phyloP scores from a whole-genome alignment of 2,797 vertebrate species.

The Eospalax fontanierii region DNA sequence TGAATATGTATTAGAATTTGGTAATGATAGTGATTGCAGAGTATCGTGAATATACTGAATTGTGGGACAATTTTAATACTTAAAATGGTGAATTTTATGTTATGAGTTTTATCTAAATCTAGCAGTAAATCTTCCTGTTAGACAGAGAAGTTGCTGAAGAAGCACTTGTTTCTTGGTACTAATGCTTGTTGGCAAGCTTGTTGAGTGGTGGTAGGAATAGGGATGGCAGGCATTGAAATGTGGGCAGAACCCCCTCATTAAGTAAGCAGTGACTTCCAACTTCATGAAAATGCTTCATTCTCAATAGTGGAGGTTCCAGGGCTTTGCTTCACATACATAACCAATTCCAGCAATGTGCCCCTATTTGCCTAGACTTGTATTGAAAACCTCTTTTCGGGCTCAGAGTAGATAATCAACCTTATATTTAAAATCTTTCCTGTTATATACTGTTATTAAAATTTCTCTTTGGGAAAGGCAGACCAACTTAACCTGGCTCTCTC shows the following conservation, averaged over 20 bases:
- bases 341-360: neutral
- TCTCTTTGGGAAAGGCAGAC: no score
- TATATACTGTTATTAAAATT: neutral
- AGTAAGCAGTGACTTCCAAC: conserved; percentile 26
- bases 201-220: neutral
- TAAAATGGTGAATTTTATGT: conserved; percentile 23
- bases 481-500: no score
- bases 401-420: neutral
- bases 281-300: neutral
- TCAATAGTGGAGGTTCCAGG: neutral
- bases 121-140: conserved; percentile 8
- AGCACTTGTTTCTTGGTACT: neutral
- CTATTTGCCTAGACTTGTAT: neutral
- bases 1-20: conserved; percentile 6
- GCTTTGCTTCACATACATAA: neutral
- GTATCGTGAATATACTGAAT: neutral
- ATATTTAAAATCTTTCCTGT: neutral
- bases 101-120: neutral
- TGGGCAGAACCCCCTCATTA: neutral
- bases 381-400: conserved; percentile 18
- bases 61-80: no score
- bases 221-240: neutral
- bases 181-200: neutral
- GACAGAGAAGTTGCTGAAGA: neutral
- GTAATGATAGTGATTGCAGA: neutral